Percentiles rank a stretch among this genome's conserved stretches.
These are phyloP conservation scores for Paramuricea clavata DNA, from an alignment of 92 coral and sea anemone genomes.

Conservation along the genomic window DNA sequence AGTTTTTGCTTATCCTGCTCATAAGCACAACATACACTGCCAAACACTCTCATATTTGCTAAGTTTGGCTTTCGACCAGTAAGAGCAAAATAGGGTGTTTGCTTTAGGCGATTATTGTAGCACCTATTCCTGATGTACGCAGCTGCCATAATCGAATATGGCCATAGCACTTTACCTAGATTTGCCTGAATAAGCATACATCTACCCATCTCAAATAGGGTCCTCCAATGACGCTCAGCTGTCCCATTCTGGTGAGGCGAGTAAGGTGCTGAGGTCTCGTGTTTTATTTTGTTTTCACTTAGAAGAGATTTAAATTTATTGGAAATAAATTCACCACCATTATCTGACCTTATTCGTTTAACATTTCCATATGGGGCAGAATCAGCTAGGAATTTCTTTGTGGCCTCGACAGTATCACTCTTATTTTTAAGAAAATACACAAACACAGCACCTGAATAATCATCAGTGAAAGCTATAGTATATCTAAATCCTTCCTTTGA, in stretches of 20 bases:
- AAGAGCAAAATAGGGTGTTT: slow-evolving; percentile 70
- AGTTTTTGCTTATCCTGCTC: slow-evolving; percentile 41
- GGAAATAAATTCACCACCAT: slow-evolving; percentile 61
- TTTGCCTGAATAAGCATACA: slow-evolving; percentile 56
- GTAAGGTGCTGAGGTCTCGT: slow-evolving; percentile 59
- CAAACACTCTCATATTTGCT: slow-evolving; percentile 72
- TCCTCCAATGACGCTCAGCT: slow-evolving; percentile 68
- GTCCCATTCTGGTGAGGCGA: slow-evolving; percentile 73
- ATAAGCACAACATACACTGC: slow-evolving; percentile 59
- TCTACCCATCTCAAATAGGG: slow-evolving; percentile 69
- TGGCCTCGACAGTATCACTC: slow-evolving; percentile 58
- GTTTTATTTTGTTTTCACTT: slow-evolving; percentile 47
- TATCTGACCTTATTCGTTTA: slow-evolving; percentile 29
- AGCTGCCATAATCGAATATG: slow-evolving; percentile 69
- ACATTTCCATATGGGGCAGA: slow-evolving; percentile 56
- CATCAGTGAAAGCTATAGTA: slow-evolving; percentile 53
- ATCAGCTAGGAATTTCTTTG: slow-evolving; percentile 59
- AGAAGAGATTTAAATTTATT: slow-evolving; percentile 40
- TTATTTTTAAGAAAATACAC: slow-evolving; percentile 48
- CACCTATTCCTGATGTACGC: slow-evolving; percentile 68
- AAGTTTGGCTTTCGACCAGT: slow-evolving; percentile 63
- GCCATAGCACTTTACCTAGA: slow-evolving; percentile 59
- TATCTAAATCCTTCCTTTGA: slow-evolving; percentile 68
- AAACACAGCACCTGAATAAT: slow-evolving; percentile 45
- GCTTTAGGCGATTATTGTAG: slow-evolving; percentile 60